Percentiles rank a stretch among this genome's conserved stretches.
phyloP scores from a whole-genome alignment of 2,888 invertebrate species.

The Drosophila affinis region DNA sequence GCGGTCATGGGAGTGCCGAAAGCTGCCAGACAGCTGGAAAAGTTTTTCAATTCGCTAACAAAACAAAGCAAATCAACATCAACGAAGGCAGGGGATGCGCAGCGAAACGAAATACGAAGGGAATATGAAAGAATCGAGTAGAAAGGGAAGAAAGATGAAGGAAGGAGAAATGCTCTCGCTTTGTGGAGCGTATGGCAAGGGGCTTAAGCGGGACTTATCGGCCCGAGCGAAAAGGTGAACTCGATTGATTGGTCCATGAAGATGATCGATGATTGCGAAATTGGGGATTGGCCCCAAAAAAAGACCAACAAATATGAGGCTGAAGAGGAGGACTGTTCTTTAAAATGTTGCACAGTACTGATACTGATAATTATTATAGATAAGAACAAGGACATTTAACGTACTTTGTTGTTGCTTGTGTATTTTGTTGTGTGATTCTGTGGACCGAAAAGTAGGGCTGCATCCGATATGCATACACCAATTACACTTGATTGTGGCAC shows the following conservation, averaged over 20 bases:
- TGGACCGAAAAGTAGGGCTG: too few relatives aligned
- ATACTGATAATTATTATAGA: too few relatives aligned
- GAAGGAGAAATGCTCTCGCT: conserved; percentile 31
- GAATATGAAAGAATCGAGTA: conserved; percentile 1
- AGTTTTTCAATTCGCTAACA: conserved; percentile 56
- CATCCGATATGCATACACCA: too few relatives aligned
- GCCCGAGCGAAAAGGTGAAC: conserved; percentile 26
- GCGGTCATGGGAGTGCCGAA: conserved; percentile 62
- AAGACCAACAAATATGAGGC: too few relatives aligned
- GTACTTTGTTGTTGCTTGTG: too few relatives aligned
- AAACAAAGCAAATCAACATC: conserved; percentile 48
- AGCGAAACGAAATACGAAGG: not conserved
- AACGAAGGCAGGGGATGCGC: not conserved
- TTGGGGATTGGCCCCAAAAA: not conserved
- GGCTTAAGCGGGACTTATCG: conserved; percentile 64
- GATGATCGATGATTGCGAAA: conserved; percentile 57
- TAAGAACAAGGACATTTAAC: too few relatives aligned
- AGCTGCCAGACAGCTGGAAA: conserved; percentile 71
- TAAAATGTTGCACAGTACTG: too few relatives aligned
- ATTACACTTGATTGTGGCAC: too few relatives aligned
- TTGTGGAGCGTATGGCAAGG: conserved; percentile 47
- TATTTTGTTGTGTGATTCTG: too few relatives aligned
- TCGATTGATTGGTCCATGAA: conserved; percentile 70
- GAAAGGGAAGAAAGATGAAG: not conserved
- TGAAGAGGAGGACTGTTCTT: too few relatives aligned